Conservation (phyloP, 2,797 vertebrate genomes). For the Rachycentron canadum region DNA sequence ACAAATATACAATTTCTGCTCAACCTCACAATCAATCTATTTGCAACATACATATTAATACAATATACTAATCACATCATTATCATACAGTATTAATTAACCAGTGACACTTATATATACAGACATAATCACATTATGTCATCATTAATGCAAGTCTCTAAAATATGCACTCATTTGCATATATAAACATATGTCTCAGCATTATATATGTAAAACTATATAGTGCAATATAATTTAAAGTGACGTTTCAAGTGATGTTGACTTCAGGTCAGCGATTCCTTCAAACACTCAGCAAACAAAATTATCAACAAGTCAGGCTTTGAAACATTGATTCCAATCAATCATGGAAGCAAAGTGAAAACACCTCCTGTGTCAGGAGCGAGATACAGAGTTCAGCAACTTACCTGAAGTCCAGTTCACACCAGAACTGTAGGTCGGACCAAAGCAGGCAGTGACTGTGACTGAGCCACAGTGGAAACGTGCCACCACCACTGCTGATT, state of each 20-base stretch:
- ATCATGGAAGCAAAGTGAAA: no score
- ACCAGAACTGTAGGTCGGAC: conserved; percentile 2
- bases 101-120: conserved; percentile 1
- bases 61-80: conserved; percentile 40
- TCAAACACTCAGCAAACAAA: background rate
- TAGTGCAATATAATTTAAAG: background rate
- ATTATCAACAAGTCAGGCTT: background rate
- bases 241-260: background rate
- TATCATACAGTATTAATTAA: conserved; percentile 38
- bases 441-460: background rate
- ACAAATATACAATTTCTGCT: background rate
- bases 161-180: conserved; percentile 12
- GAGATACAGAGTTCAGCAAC: background rate
- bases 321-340: background rate
- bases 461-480: background rate
- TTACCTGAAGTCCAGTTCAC: conserved; percentile 37
- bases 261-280: background rate
- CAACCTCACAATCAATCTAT: conserved; percentile 3
- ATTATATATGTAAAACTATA: background rate
- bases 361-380: no score
- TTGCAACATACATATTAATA: conserved; percentile 21
- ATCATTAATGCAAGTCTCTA: conserved; percentile 4
- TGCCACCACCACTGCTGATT: conserved; percentile 34
- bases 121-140: conserved; percentile 14
- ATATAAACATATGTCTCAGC: background rate